These are phyloP conservation scores for Cinclus mexicanus DNA, from an alignment of 2,113 vertebrate species.

Conservation along the genomic window DNA sequence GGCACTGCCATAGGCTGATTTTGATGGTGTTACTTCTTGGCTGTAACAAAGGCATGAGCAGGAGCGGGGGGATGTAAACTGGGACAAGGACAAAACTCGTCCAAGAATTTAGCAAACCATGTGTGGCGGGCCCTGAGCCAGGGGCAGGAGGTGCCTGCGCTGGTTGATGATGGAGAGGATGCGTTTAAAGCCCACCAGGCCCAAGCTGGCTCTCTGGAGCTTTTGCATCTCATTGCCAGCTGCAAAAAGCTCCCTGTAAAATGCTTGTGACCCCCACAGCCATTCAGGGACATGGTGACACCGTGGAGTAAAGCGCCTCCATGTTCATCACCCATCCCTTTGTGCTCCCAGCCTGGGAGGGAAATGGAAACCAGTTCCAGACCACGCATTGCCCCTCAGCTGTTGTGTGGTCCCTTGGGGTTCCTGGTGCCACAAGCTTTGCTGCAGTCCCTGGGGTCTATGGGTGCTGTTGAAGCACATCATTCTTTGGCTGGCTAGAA, in stretches of 20 bases:
- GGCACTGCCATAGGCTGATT: neutral
- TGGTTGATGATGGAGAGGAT: fast-evolving
- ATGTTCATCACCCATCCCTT: neutral
- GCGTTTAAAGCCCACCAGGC: neutral
- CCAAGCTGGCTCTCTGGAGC: neutral
- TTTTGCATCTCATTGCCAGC: fast-evolving
- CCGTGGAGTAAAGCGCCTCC: neutral
- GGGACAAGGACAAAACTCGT: neutral
- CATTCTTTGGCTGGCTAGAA: fast-evolving
- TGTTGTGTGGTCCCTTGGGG: fast-evolving
- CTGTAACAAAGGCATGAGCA: conserved; percentile 1
- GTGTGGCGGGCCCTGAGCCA: fast-evolving
- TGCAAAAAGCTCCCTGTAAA: neutral
- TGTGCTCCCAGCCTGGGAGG: neutral
- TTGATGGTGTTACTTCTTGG: neutral
- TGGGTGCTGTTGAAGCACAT: fast-evolving
- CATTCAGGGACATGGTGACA: fast-evolving
- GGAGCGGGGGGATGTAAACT: neutral
- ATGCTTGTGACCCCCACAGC: fast-evolving
- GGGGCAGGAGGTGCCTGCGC: neutral
- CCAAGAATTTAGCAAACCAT: neutral
- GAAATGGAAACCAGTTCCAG: neutral
- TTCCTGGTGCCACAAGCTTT: neutral
- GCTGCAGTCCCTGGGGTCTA: fast-evolving
- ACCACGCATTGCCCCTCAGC: fast-evolving